Percentiles rank a stretch among this genome's conserved stretches.
Conservation (phyloP, 2,113 vertebrate species). For the Mesitornis unicolor region DNA sequence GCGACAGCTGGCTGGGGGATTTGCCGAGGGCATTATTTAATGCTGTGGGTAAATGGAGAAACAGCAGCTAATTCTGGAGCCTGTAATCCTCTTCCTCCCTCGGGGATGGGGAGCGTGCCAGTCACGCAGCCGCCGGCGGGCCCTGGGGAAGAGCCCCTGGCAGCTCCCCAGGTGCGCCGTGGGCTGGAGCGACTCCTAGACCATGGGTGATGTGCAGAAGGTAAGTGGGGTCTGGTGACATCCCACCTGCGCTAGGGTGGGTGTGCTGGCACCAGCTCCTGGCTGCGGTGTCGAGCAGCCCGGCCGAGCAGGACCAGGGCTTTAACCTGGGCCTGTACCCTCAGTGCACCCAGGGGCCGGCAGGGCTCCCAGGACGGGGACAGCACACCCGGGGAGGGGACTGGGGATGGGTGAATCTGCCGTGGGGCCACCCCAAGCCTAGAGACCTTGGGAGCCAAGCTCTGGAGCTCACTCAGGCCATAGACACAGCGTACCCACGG, state of each 20-base stretch:
- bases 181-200: slow-evolving; percentile 60
- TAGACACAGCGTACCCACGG: background rate
- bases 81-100: slow-evolving; percentile 77
- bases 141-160: background rate
- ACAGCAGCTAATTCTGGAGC: slow-evolving; percentile 83
- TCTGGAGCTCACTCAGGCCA: fast-evolving
- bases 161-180: background rate
- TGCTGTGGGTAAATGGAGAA: slow-evolving; percentile 76
- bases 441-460: background rate
- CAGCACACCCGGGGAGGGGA: fast-evolving
- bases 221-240: slow-evolving; percentile 39
- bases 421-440: fast-evolving
- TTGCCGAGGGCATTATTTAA: slow-evolving; percentile 87
- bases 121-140: background rate
- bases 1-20: slow-evolving; percentile 85
- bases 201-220: slow-evolving; percentile 87
- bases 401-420: background rate
- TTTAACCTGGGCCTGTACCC: background rate
- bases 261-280: background rate
- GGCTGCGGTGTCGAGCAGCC: background rate
- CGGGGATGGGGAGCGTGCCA: background rate
- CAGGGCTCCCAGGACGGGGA: background rate
- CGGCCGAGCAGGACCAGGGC: background rate
- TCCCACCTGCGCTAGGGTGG: fast-evolving
- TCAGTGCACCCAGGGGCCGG: fast-evolving